Conservation (phyloP, 2,113 vertebrate genomes). For the Neogobius melanostomus region DNA sequence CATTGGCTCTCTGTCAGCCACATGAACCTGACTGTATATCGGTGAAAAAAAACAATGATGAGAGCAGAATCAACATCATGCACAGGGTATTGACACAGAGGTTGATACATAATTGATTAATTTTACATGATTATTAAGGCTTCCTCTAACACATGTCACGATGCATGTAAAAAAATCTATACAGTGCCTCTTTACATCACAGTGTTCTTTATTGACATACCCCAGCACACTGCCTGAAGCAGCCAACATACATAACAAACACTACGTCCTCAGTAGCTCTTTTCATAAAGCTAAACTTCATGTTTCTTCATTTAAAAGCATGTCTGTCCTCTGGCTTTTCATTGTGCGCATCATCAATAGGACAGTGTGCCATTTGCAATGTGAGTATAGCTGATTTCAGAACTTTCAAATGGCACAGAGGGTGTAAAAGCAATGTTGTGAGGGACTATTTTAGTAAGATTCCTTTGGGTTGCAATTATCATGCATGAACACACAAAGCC, state of each 20-base stretch:
- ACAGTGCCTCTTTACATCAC: background rate
- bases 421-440: conserved; percentile 2
- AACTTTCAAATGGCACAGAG: conserved; percentile 14
- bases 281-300: background rate
- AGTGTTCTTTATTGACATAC: background rate
- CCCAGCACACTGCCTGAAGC: background rate
- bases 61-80: too few relatives aligned
- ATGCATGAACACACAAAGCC: conserved; percentile 41
- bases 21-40: background rate
- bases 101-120: too few relatives aligned
- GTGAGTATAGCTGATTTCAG: background rate
- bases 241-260: background rate
- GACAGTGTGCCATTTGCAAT: conserved; percentile 12
- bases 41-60: too few relatives aligned
- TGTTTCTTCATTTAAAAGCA: conserved; percentile 46
- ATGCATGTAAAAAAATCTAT: background rate
- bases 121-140: too few relatives aligned
- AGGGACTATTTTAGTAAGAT: conserved; percentile 47
- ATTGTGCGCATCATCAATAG: conserved; percentile 51
- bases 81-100: too few relatives aligned
- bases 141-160: background rate
- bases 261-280: background rate
- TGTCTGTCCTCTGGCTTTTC: conserved; percentile 47
- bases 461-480: conserved; percentile 55
- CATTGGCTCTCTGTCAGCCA: conserved; percentile 64